Percentiles rank a stretch among this genome's conserved stretches.
phyloP scores from a whole-genome alignment of 2,888 invertebrate genomes.

The Arrhopalites spinosus region DNA sequence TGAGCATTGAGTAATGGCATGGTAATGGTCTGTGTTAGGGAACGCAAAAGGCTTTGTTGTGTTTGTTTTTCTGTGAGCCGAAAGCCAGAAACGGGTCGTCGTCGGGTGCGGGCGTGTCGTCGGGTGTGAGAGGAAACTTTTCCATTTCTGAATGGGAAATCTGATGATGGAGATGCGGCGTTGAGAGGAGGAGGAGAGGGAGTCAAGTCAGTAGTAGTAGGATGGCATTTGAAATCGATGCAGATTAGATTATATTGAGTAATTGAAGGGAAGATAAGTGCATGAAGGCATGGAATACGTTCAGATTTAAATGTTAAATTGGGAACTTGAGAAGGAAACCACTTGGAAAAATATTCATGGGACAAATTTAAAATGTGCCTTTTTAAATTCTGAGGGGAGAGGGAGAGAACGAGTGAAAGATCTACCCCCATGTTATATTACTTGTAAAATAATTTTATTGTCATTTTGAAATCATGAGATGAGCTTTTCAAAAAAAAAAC shows the following conservation, averaged over 20 bases:
- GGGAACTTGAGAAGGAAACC: slow-evolving; percentile 44
- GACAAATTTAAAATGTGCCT: slow-evolving; percentile 15
- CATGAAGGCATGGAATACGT: slow-evolving; percentile 27
- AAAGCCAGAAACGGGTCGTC: slow-evolving; percentile 3
- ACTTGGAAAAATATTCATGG: slow-evolving; percentile 49
- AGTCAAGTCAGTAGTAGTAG: neutral
- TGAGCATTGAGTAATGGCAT: slow-evolving; percentile 6
- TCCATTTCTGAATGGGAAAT: slow-evolving; percentile 3
- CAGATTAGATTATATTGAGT: slow-evolving; percentile 42
- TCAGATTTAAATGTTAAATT: slow-evolving; percentile 25
- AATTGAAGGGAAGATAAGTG: slow-evolving; percentile 38
- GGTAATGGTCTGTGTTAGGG: slow-evolving; percentile 20
- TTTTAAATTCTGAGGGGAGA: slow-evolving; percentile 25
- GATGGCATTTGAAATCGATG: slow-evolving; percentile 26
- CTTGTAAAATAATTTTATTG: slow-evolving; percentile 34
- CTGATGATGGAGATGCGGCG: slow-evolving; percentile 20
- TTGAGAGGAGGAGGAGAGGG: slow-evolving; percentile 4
- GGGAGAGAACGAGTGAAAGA: neutral
- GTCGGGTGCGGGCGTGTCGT: neutral
- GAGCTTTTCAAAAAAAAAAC: neutral
- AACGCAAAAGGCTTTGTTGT: slow-evolving; percentile 9
- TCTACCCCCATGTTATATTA: slow-evolving; percentile 2
- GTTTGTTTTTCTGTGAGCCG: slow-evolving; percentile 10
- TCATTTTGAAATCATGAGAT: slow-evolving; percentile 25
- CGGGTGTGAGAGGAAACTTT: slow-evolving; percentile 17